A percentile compares a stretch with the other conserved stretches of the same genome.
phyloP scores from a whole-genome alignment of 2,888 invertebrate genomes.

The Chirona hameri region DNA sequence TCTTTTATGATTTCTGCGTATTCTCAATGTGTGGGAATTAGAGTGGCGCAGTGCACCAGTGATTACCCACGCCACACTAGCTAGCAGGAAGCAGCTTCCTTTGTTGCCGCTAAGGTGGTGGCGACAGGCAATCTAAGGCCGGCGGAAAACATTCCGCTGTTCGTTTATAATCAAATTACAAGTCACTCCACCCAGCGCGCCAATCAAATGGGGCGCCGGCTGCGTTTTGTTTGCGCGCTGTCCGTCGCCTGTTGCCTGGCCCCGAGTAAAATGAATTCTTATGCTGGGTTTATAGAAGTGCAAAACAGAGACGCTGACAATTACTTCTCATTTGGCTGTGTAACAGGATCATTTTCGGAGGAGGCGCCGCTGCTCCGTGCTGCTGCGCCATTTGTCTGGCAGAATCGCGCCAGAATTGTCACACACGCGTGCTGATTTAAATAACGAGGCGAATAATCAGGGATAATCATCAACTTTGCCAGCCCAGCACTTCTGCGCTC shows the following conservation, averaged over 20 bases:
- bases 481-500: background rate
- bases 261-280: background rate
- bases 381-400: background rate
- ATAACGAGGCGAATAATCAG: background rate
- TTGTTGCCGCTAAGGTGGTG: too few species aligned
- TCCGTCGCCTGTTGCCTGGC: background rate
- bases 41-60: too few species aligned
- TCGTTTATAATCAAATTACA: background rate
- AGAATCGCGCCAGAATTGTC: background rate
- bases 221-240: background rate
- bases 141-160: background rate
- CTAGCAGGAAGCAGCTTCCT: too few species aligned
- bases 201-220: background rate
- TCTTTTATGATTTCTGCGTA: too few species aligned
- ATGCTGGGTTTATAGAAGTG: background rate
- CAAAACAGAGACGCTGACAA: background rate
- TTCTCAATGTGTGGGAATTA: too few species aligned
- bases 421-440: background rate
- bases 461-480: background rate
- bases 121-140: too few species aligned
- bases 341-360: background rate
- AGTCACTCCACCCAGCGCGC: background rate
- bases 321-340: constrained; percentile 8
- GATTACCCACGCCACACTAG: too few species aligned
- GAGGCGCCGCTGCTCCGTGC: background rate